Evolutionary conservation across 2,888 invertebrate genomes (phyloP).

Genomic region (Drosophila monieri): DNA sequence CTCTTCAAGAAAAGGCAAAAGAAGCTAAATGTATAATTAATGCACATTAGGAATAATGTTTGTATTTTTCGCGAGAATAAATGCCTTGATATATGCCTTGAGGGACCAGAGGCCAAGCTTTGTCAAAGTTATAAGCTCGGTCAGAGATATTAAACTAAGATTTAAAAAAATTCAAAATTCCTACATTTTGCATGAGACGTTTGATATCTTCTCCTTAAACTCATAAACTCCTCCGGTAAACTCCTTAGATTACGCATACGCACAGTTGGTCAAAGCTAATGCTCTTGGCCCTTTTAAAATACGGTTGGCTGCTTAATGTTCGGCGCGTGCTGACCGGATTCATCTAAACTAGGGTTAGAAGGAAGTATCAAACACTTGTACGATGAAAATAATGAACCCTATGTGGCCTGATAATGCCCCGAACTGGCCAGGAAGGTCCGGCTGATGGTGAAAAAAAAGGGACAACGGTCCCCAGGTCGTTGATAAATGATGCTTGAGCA

Average conservation of each 20-base stretch:
- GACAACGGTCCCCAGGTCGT: constrained; percentile 48
- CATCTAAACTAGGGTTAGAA: constrained; percentile 25
- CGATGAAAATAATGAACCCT: constrained; percentile 65
- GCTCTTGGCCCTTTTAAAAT: constrained; percentile 52
- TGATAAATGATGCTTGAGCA: constrained; percentile 70
- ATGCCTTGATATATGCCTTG: no score
- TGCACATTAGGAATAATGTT: not conserved
- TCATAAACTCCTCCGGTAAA: constrained; percentile 26
- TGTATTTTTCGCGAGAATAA: not conserved
- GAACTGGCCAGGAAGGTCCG: constrained; percentile 33
- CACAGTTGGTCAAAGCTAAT: constrained; percentile 54
- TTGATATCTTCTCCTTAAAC: no score
- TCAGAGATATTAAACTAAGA: not conserved
- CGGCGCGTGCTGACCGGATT: constrained; percentile 63
- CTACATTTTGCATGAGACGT: not conserved
- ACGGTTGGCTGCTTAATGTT: constrained; percentile 61
- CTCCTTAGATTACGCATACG: constrained; percentile 62
- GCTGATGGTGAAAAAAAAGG: constrained; percentile 20
- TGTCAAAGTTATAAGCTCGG: not conserved
- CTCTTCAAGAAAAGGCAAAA: not conserved
- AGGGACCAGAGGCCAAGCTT: not conserved
- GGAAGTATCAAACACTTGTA: constrained; percentile 26
- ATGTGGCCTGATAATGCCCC: constrained; percentile 70
- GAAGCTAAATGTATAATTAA: not conserved
- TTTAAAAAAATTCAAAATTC: not conserved